A percentile compares a stretch with the other conserved stretches of the same genome.
Evolutionary conservation across 2,113 vertebrate species (phyloP).

Genomic region (Epinephelus moara): DNA sequence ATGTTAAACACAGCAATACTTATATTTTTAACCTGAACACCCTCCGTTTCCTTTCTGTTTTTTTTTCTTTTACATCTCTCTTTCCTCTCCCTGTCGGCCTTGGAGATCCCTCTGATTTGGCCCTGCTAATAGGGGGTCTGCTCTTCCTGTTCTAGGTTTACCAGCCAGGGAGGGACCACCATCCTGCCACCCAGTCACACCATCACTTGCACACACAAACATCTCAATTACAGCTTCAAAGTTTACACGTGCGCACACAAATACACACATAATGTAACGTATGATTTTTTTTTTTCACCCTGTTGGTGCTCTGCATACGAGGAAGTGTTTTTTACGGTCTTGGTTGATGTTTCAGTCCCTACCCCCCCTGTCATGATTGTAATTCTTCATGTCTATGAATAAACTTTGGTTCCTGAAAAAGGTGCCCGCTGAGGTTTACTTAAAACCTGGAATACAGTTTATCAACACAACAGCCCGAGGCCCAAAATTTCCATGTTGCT

Average conservation of each 20-base stretch:
- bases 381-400: conserved; percentile 78
- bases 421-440: conserved; percentile 74
- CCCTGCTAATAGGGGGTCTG: conserved; percentile 75
- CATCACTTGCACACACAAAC: conserved; percentile 64
- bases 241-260: conserved; percentile 36
- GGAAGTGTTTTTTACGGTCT: conserved; percentile 51
- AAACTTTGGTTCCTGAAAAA: conserved; percentile 65
- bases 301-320: conserved; percentile 42
- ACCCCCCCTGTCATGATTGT: conserved; percentile 62
- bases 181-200: conserved; percentile 76
- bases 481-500: conserved; percentile 59
- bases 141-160: conserved; percentile 81
- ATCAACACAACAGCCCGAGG: conserved; percentile 76
- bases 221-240: conserved; percentile 71
- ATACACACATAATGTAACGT: conserved; percentile 38
- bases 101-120: conserved; percentile 81
- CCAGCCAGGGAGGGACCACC: conserved; percentile 77
- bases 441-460: conserved; percentile 75
- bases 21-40: conserved; percentile 38
- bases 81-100: conserved; percentile 48
- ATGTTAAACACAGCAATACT: conserved; percentile 25
- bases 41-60: conserved; percentile 16
- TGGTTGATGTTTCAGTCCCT: conserved; percentile 61
- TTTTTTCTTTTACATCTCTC: conserved; percentile 8
- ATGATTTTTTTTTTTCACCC: conserved; percentile 23